Base-by-base conservation (phyloP, 1,140 invertebrate species). In the Lepidurus apus region DNA sequence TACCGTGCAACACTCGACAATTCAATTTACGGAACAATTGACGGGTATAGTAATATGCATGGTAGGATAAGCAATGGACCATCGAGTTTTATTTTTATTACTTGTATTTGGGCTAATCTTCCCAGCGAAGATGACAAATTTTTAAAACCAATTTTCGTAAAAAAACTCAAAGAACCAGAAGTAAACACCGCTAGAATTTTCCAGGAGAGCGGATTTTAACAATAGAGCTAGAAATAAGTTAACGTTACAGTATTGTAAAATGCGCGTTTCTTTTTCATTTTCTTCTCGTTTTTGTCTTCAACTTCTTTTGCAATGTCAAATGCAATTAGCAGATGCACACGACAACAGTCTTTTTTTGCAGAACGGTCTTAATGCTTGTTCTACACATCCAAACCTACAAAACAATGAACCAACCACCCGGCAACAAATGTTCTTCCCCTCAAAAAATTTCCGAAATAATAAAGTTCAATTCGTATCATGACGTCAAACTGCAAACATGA, bases 41-140 rank as follows among this genome's bases (percentile, higher is more conserved):
- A 13, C 13, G 8, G 53, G 53, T 13, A 13, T 2, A 17, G 45
- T 17, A 8, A 65, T n/a, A 11, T 10, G 13, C 47, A n/a, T 13
- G 0, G 5, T 6, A n/a, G 13, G 11, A 13, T 65, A 65, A 65
- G 21, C 6, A 65, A 65, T 21, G 13, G 8, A n/a, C 53, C 1
- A 65, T 7, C 4, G 21, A 13, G 13, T n/a, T n/a, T 17, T 47
- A 47, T 21, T 65, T 65, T 65, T 65, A 65, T 65, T n/a, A 65
- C 53, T 65, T 65, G 53, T 65, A 65, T 65, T 65, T 13, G 53
- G 53, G 17, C 21, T n/a, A 65, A 65, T 65, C 53, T 65, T 65
- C 53, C 53, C 53, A 65, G 53, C 53, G 21, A 65, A 34, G 34
- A 65, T 65, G 53, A 65, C 53, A 65, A 34, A 34, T 34, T 34